Conservation (phyloP, 2,113 vertebrate species). For the Hemiprocne comata region DNA sequence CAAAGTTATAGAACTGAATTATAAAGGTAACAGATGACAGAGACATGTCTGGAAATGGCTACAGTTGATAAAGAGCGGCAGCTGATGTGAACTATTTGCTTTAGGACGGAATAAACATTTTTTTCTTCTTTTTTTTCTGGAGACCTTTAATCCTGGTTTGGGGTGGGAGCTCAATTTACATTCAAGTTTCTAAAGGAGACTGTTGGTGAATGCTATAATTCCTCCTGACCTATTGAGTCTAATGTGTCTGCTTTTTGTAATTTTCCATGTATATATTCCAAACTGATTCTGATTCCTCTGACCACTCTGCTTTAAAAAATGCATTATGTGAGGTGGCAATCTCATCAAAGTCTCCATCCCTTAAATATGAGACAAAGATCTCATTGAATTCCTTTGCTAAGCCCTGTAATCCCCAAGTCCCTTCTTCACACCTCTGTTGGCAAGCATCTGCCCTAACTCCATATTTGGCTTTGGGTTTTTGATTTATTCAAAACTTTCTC, state of each 20-base stretch:
- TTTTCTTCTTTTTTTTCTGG: not conserved
- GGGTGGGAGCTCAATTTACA: not conserved
- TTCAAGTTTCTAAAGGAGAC: not conserved
- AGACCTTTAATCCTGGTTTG: not conserved
- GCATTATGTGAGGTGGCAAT: not conserved
- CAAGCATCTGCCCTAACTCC: not conserved
- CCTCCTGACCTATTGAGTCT: not conserved
- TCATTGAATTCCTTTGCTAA: not conserved
- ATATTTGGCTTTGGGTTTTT: rapidly evolving
- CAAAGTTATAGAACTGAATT: not conserved
- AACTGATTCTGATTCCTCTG: not conserved
- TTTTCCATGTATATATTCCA: not conserved
- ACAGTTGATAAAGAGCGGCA: not conserved
- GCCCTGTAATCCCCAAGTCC: not conserved
- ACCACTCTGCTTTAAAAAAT: not conserved
- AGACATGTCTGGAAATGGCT: not conserved
- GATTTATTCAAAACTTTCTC: not conserved
- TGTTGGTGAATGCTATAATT: not conserved
- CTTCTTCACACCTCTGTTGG: not conserved
- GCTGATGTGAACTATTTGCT: not conserved
- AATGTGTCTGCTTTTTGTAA: not conserved
- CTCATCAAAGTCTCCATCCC: not conserved
- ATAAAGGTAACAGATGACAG: not conserved
- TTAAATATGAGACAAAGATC: not conserved
- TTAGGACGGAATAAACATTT: not conserved